Base-by-base conservation (phyloP, 2,888 invertebrate species). In the Cheiracanthium punctorium region DNA sequence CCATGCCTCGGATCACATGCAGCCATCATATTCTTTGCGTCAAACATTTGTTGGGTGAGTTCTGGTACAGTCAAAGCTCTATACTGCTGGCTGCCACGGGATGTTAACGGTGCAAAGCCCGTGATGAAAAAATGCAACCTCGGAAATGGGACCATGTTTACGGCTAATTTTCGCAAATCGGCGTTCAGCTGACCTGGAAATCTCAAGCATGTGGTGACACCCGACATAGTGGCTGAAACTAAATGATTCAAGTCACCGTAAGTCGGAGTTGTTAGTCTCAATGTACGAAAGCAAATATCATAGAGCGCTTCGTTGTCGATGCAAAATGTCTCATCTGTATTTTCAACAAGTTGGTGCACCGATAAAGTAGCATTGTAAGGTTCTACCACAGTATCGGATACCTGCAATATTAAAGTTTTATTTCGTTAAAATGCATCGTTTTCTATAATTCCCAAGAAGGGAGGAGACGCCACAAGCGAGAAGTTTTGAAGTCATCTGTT, bases 121-220 rank as follows among this genome's bases (percentile, higher is more conserved):
- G 90, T 88, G 80, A 90, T 89, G 79, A 90, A 90, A 87, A 90
- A 90, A 70, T 90, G 89, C 17, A 90, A 94, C 91, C 97, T 95
- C 1, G 98, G 98, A 95, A 98, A 98, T 73, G 98, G 98, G 30
- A 98, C 98, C 98, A 98, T 98, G 94, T 98, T 98, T 80, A 98
- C 97, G 69, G 97, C 96, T 90, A 97, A 93, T 92, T 98, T 96
- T 89, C 98, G 94, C 89, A 98, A 93, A 93, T 98, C 98, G 58
- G 97, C 97, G 92, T 97, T 98, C 90, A 98, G 93, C 92, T 98
- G 97, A 89, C 97, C 98, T 12, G 97, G 98, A 94, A 98, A 98
- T 89, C 96, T 93, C 77, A 96, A 94, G 92, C 97, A 97, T 84
- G 97, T 97, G 76, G 96, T 96, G 20, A 96, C 96, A 41, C 96